phyloP scores from a whole-genome alignment of 2,113 vertebrate genomes.

The Greenwoodochromis staneri region DNA sequence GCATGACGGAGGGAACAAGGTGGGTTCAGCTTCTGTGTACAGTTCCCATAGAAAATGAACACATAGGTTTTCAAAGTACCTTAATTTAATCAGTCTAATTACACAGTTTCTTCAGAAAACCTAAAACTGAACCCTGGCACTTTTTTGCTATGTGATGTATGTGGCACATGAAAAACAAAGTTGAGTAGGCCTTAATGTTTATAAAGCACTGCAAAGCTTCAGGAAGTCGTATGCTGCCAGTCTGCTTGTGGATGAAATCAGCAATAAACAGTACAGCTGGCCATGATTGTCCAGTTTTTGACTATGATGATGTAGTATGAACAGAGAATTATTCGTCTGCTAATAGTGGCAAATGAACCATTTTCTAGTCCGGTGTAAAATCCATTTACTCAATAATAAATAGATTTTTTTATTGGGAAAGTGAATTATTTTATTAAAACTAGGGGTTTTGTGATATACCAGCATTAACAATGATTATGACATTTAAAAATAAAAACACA shows the following conservation, averaged over 20 bases:
- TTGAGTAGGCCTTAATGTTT: background rate
- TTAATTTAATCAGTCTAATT: background rate
- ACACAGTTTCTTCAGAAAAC: background rate
- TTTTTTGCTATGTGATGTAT: background rate
- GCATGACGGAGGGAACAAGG: slow-evolving; percentile 92
- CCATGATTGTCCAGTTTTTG: background rate
- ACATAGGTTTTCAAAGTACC: background rate
- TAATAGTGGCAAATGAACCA: background rate
- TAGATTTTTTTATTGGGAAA: background rate
- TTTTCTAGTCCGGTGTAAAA: background rate
- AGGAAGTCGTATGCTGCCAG: background rate
- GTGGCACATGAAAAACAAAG: background rate
- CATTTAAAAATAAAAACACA: background rate
- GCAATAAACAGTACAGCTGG: background rate
- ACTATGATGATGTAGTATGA: background rate
- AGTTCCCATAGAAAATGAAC: background rate
- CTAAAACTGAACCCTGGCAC: background rate
- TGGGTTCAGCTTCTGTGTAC: slow-evolving; percentile 27
- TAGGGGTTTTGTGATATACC: background rate
- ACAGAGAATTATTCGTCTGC: background rate
- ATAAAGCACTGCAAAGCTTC: background rate
- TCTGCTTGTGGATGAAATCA: background rate
- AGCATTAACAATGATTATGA: background rate
- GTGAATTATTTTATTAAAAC: background rate
- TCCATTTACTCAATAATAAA: background rate